These are phyloP conservation scores for Pristionchus arcanus DNA, from an alignment of 2,888 invertebrate species.

Conservation along the genomic window DNA sequence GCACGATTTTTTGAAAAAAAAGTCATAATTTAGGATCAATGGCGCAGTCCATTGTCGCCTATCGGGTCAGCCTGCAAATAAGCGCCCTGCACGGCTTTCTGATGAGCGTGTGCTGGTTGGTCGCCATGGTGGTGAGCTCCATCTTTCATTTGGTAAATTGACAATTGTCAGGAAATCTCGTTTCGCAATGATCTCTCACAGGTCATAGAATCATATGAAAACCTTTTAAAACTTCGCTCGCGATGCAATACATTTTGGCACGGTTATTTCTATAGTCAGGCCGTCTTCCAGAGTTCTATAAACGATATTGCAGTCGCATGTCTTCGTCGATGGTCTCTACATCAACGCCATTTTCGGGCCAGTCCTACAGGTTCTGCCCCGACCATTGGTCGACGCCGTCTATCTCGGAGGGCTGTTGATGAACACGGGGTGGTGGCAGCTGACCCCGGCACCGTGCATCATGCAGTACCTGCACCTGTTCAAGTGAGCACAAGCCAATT, in stretches of 20 bases:
- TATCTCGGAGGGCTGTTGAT: neutral
- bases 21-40: neutral
- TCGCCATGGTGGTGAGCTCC: neutral
- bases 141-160: too few species aligned
- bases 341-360: neutral
- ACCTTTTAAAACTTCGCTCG: too few species aligned
- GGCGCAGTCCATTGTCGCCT: slow-evolving; percentile 38
- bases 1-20: neutral
- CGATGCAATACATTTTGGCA: too few species aligned
- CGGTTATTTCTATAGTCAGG: too few species aligned
- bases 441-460: slow-evolving; percentile 8
- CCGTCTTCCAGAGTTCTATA: too few species aligned
- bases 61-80: slow-evolving; percentile 9
- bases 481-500: neutral
- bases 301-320: neutral
- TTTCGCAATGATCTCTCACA: too few species aligned
- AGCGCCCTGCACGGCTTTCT: slow-evolving; percentile 7
- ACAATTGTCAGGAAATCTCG: too few species aligned
- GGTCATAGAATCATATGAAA: too few species aligned
- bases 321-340: slow-evolving; percentile 17
- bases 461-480: slow-evolving; percentile 16
- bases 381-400: neutral
- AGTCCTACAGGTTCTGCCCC: neutral
- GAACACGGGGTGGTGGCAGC: slow-evolving; percentile 34
- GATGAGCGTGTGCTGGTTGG: slow-evolving; percentile 24